Percentiles rank a stretch among this genome's conserved stretches.
phyloP scores from a whole-genome alignment of 1,140 invertebrate genomes.

The Listronotus oregonensis region DNA sequence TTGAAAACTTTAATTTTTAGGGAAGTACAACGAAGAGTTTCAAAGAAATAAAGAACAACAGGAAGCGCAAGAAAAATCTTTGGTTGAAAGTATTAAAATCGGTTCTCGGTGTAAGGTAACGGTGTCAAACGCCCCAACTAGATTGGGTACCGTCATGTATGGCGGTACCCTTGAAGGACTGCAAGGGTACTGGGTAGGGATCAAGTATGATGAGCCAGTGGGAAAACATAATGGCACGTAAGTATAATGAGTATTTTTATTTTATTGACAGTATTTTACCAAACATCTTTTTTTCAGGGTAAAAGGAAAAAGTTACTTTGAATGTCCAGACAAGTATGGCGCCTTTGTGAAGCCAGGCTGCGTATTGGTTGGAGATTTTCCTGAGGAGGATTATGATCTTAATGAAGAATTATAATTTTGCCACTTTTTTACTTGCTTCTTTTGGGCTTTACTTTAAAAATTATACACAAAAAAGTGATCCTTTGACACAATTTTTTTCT shows the following conservation, averaged over 20 bases:
- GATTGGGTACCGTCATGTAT: constrained; percentile 82
- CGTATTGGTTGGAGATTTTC: constrained; percentile 89
- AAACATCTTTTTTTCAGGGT: constrained; percentile 67
- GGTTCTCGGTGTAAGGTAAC: constrained; percentile 82
- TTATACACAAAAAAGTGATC: no score
- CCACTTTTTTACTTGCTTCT: neutral
- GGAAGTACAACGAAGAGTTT: constrained; percentile 85
- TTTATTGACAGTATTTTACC: no score
- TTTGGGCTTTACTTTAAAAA: neutral
- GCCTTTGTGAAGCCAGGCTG: constrained; percentile 87
- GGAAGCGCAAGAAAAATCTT: constrained; percentile 64
- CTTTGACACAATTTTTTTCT: no score
- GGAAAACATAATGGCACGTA: constrained; percentile 95
- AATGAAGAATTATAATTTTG: constrained; percentile 72
- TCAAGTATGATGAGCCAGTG: constrained; percentile 93
- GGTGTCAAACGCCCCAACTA: constrained; percentile 71
- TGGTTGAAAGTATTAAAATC: constrained; percentile 63
- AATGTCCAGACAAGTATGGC: constrained; percentile 89
- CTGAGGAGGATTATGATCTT: constrained; percentile 80
- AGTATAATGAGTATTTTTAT: no score
- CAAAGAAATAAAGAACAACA: constrained; percentile 72
- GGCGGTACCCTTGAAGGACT: constrained; percentile 82
- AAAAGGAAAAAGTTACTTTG: constrained; percentile 87
- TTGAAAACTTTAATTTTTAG: constrained; percentile 31
- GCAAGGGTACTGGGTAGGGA: constrained; percentile 86